Evolutionary conservation across 2,888 invertebrate species (phyloP).

Genomic region (Dasypogon diadema): DNA sequence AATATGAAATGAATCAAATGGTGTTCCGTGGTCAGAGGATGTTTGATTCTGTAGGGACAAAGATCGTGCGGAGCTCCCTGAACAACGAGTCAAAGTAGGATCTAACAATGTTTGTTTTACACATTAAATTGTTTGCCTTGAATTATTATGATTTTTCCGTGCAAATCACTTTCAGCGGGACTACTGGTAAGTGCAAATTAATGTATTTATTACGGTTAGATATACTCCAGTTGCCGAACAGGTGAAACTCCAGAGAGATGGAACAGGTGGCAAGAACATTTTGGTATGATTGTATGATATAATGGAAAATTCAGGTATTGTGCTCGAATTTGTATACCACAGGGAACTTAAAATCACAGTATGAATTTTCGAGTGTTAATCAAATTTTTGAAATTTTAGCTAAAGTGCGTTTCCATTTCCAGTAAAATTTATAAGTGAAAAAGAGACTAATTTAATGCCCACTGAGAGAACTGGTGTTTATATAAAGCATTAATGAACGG

Average conservation of each 20-base stretch:
- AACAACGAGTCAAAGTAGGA: slow-evolving; percentile 15
- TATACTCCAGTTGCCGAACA: neutral
- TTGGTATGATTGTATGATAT: neutral
- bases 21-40: neutral
- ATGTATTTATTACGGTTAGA: slow-evolving; percentile 32
- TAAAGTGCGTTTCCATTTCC: no score
- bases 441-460: no score
- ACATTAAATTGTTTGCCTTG: slow-evolving; percentile 37
- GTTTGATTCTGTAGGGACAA: slow-evolving; percentile 28
- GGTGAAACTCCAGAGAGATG: neutral
- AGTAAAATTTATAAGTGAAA: no score
- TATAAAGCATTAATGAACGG: no score
- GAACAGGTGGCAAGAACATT: neutral
- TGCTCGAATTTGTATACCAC: no score
- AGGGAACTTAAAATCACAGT: no score
- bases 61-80: neutral
- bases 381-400: no score
- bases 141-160: slow-evolving; percentile 32
- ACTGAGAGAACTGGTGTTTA: no score
- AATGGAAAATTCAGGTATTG: neutral
- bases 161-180: slow-evolving; percentile 2
- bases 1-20: slow-evolving; percentile 35
- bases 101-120: slow-evolving; percentile 33
- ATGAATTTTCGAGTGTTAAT: no score
- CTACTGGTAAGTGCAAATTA: slow-evolving; percentile 39